Percentiles rank a stretch among this genome's conserved stretches.
phyloP scores from a whole-genome alignment of 2,888 invertebrate species.

The Perizoma affinitatum region DNA sequence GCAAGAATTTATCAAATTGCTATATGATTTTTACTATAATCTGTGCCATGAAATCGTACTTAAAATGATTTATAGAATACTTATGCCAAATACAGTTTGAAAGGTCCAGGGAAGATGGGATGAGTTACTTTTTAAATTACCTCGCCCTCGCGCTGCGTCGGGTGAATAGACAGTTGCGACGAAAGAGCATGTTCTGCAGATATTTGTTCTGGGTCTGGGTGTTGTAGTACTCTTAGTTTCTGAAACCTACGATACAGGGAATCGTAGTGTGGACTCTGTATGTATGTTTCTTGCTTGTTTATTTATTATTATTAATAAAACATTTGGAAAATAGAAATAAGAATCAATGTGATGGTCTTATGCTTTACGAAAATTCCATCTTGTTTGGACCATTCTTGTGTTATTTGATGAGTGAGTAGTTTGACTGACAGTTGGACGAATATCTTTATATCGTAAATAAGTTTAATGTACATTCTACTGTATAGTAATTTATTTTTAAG shows the following conservation, averaged over 20 bases:
- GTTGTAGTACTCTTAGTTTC: too few relatives aligned
- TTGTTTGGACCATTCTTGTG: background rate
- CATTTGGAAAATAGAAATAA: background rate
- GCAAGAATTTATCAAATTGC: constrained; percentile 1
- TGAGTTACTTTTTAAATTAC: too few relatives aligned
- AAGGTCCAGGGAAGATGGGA: background rate
- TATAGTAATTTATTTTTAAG: constrained; percentile 68
- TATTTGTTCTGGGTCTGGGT: too few relatives aligned
- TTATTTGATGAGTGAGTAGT: background rate
- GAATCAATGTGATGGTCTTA: constrained; percentile 4
- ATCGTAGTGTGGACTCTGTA: too few relatives aligned
- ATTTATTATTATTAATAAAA: too few relatives aligned
- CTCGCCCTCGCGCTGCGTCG: too few relatives aligned
- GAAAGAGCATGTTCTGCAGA: too few relatives aligned
- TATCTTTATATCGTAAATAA: constrained; percentile 20
- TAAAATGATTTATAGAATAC: constrained; percentile 4
- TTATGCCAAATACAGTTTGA: background rate
- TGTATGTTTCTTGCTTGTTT: too few relatives aligned
- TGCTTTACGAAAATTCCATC: constrained; percentile 1
- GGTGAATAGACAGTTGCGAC: too few relatives aligned
- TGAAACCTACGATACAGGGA: too few relatives aligned
- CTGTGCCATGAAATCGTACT: constrained; percentile 15
- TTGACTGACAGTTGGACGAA: constrained; percentile 12
- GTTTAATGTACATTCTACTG: constrained; percentile 48
- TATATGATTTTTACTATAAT: constrained; percentile 7